Evolutionary conservation across 1,140 invertebrate species (phyloP), one percentile per base, ranked within the genome.

Genomic region (Myzus persicae): DNA sequence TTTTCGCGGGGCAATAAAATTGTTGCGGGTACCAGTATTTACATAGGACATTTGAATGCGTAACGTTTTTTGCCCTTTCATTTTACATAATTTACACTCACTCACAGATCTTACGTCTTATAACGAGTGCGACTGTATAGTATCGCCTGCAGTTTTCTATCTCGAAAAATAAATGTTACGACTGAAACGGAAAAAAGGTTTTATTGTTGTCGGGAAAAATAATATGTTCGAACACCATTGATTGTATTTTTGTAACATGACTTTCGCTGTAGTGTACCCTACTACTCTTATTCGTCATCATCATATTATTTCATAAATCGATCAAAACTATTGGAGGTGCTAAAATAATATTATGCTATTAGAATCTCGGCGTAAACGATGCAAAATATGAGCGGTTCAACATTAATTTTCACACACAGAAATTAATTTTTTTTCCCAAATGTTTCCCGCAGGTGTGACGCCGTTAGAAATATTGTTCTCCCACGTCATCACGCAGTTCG

Each of bases 401-500:
- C 11, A 24, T 18, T 76, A n/a, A n/a, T n/a, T n/a, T 76, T 14
- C 36, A 18, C n/a, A n/a, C 11, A 76, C 59, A 18, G 14, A 67
- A 76, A 18, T 4, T 76, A 76, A 76, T n/a, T 9, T 76, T 76
- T n/a, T 36, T 24, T 14, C 24, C 6, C 42, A 31, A 81, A 20
- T 93, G 22, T 59, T 85, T 67, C 46, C 94, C 93, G 9, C 95
- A 93, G 95, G 96, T 94, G 95, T 96, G 6, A 96, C 95, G 44
- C 95, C 96, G 14, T 94, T 96, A 7, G 98, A 98, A 95, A 97
- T 98, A 84, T 96, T 99, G 46, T 96, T 98, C 81, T 97, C 97
- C 22, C 98, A 98, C 95, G 97, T 98, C 2, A 96, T 97, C 7
- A 98, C 98, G 0, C 98, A 99, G 95, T 98, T 99, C 95, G 95